A percentile compares a stretch with the other conserved stretches of the same genome.
Conservation (phyloP, 1,140 invertebrate genomes). For the Drosophila willistoni region DNA sequence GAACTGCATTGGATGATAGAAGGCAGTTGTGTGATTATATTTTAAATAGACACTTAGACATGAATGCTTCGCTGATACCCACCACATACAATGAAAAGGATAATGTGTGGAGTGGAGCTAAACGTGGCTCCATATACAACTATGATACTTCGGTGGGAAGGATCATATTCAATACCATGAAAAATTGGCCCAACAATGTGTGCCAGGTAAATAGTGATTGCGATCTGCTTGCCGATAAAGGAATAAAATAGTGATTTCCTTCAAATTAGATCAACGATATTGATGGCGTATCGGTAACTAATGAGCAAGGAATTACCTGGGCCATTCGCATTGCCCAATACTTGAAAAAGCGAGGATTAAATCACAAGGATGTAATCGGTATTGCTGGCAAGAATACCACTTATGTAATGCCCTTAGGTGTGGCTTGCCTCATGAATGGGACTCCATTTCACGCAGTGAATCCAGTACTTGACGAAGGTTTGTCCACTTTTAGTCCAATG, state of each 20-base stretch:
- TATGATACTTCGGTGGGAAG: slow-evolving; percentile 61
- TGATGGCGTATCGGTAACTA: slow-evolving; percentile 62
- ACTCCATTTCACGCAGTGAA: slow-evolving; percentile 68
- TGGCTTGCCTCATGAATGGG: slow-evolving; percentile 70
- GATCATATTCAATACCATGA: slow-evolving; percentile 61
- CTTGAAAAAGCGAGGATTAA: slow-evolving; percentile 55
- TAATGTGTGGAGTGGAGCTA: slow-evolving; percentile 67
- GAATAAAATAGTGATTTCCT: background rate
- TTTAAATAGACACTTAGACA: slow-evolving; percentile 57
- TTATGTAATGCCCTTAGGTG: slow-evolving; percentile 63
- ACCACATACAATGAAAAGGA: slow-evolving; percentile 66
- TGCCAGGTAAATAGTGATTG: slow-evolving; percentile 46
- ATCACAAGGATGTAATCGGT: slow-evolving; percentile 69
- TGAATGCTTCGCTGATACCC: slow-evolving; percentile 49
- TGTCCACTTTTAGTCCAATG: background rate
- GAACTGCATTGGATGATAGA: background rate
- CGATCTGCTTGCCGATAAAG: background rate
- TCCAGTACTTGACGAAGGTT: slow-evolving; percentile 63
- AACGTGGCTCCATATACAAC: slow-evolving; percentile 56
- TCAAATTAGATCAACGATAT: slow-evolving; percentile 52
- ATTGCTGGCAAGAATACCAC: slow-evolving; percentile 69
- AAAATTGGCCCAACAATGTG: slow-evolving; percentile 65
- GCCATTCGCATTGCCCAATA: slow-evolving; percentile 71
- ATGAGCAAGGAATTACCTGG: slow-evolving; percentile 56
- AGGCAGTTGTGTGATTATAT: slow-evolving; percentile 18